phyloP scores from a whole-genome alignment of 2,113 vertebrate genomes.

The Rallus limicola region DNA sequence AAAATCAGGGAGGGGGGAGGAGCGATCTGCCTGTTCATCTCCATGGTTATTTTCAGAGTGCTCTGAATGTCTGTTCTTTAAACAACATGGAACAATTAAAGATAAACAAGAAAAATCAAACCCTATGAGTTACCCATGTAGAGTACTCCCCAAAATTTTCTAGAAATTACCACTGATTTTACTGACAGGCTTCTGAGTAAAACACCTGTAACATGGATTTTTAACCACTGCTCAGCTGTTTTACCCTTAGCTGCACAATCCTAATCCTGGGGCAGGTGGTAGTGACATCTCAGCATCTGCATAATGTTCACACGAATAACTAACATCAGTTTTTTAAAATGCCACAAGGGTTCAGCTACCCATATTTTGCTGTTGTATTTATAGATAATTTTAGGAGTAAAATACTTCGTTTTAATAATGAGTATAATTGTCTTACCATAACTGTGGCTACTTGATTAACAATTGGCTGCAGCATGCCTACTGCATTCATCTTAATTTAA shows the following conservation, averaged over 20 bases:
- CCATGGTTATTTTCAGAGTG: not conserved
- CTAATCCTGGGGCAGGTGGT: not conserved
- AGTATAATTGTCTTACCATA: not conserved
- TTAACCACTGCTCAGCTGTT: not conserved
- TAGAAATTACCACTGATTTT: not conserved
- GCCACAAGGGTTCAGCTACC: not conserved
- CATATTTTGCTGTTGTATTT: not conserved
- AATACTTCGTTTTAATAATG: not conserved
- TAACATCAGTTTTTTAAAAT: not conserved
- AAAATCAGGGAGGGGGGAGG: not conserved
- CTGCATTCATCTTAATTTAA: not conserved
- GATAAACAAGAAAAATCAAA: not conserved
- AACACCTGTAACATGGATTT: not conserved
- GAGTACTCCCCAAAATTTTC: not conserved
- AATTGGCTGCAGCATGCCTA: not conserved
- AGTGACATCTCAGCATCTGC: not conserved
- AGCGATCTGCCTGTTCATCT: not conserved
- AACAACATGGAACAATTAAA: not conserved
- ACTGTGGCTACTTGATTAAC: not conserved
- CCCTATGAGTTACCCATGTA: not conserved
- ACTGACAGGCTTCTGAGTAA: not conserved
- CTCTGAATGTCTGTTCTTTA: not conserved
- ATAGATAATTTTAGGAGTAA: not conserved
- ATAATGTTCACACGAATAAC: not conserved
- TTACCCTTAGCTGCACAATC: not conserved